These are phyloP conservation scores for Paedocypris micromegethes DNA, from an alignment of 2,797 vertebrate species.

Conservation along the genomic window DNA sequence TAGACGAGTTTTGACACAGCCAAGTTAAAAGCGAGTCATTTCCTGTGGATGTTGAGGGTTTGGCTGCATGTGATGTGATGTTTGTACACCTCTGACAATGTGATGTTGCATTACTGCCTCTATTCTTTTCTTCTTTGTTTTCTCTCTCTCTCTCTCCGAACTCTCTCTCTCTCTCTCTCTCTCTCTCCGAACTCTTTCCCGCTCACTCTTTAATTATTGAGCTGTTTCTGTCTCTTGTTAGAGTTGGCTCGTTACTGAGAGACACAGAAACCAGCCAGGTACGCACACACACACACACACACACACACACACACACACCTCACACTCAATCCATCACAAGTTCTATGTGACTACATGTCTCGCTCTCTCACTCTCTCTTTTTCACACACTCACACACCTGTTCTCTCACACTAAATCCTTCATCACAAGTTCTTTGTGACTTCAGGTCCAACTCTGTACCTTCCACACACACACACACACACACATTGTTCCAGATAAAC, in stretches of 20 bases:
- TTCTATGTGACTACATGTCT: conserved; percentile 38
- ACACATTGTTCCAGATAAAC: conserved; percentile 40
- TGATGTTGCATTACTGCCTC: background rate
- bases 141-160: conserved; percentile 48
- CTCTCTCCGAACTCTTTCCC: conserved; percentile 58
- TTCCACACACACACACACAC: conserved; percentile 42
- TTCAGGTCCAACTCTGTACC: conserved; percentile 7
- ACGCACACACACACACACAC: conserved; percentile 53
- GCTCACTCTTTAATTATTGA: conserved; percentile 73
- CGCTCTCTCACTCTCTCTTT: background rate
- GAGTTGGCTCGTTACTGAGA: conserved; percentile 70
- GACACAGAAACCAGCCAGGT: conserved; percentile 66
- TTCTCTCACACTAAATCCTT: conserved; percentile 1
- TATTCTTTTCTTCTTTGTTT: conserved; percentile 10
- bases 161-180: conserved; percentile 33
- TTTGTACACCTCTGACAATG: background rate
- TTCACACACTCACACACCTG: too few relatives aligned
- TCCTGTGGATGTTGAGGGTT: background rate
- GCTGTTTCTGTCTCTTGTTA: conserved; percentile 67
- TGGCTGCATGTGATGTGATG: conserved; percentile 7
- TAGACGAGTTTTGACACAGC: conserved; percentile 1
- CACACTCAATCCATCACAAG: conserved; percentile 12
- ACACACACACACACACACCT: conserved; percentile 49
- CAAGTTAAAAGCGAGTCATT: background rate
- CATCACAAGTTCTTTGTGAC: conserved; percentile 5